Percentiles rank a stretch among this genome's conserved stretches.
Evolutionary conservation across 2,797 vertebrate species (phyloP).

Genomic region (Mormyrus proboscirostris): DNA sequence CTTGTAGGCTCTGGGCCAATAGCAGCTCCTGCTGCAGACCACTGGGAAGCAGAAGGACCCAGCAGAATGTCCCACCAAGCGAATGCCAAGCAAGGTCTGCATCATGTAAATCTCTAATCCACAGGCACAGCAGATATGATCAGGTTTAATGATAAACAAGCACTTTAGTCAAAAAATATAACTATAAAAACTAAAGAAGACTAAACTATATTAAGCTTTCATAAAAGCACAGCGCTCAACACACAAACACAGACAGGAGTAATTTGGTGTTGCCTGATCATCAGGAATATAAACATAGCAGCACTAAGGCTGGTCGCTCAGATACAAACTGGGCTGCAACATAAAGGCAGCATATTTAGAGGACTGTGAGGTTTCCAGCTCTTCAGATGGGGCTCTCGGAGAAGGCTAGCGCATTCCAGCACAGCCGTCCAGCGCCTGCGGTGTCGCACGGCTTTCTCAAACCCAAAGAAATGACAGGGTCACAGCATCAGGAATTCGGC

Average conservation of each 20-base stretch:
- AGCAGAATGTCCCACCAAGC: neutral
- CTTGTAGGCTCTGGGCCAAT: neutral
- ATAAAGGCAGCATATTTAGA: slow-evolving; percentile 18
- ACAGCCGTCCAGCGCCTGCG: slow-evolving; percentile 29
- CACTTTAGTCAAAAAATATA: neutral
- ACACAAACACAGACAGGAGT: neutral
- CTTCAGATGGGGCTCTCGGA: neutral
- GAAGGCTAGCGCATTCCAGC: slow-evolving; percentile 11
- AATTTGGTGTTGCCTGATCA: slow-evolving; percentile 8
- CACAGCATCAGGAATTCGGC: slow-evolving; percentile 42
- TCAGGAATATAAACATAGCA: slow-evolving; percentile 12
- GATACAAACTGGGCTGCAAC: neutral
- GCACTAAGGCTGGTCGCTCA: neutral
- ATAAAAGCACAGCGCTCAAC: neutral
- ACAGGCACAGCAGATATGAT: neutral
- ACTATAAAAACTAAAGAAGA: neutral
- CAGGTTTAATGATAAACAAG: neutral
- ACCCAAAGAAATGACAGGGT: slow-evolving; percentile 44
- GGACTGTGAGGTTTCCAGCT: slow-evolving; percentile 16
- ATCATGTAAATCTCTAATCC: neutral
- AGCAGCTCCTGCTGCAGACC: neutral
- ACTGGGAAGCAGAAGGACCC: neutral
- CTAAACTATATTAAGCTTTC: neutral
- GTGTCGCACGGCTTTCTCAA: slow-evolving; percentile 49
- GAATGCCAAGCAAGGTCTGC: neutral